Evolutionary conservation across 2,797 vertebrate species (phyloP).

Genomic region (Danio kyathit): DNA sequence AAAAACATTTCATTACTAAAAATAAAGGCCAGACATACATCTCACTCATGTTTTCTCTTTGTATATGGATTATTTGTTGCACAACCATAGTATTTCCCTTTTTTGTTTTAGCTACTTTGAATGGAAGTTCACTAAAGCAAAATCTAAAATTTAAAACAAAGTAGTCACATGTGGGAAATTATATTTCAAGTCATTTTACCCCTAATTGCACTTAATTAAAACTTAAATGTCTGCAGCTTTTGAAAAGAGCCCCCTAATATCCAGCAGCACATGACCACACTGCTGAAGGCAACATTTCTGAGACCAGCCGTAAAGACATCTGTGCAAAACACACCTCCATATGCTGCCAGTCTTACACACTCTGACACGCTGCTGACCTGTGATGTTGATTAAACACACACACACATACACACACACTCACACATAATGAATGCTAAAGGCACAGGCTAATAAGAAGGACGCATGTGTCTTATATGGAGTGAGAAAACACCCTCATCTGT

Average conservation of each 20-base stretch:
- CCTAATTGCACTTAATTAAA: not conserved
- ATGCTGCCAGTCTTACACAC: slow-evolving; percentile 41
- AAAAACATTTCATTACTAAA: too few species aligned
- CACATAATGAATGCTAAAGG: slow-evolving; percentile 12
- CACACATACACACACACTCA: slow-evolving; percentile 16
- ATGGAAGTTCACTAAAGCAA: too few species aligned
- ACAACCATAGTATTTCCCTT: too few species aligned
- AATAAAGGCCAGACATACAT: too few species aligned
- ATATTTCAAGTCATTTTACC: not conserved
- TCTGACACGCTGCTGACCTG: slow-evolving; percentile 48
- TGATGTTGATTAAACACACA: slow-evolving; percentile 47
- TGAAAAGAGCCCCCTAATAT: slow-evolving; percentile 16
- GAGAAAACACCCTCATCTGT: not conserved
- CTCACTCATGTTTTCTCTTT: too few species aligned
- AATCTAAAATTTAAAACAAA: too few species aligned
- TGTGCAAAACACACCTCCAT: slow-evolving; percentile 48
- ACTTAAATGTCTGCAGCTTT: not conserved
- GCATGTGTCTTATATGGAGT: not conserved
- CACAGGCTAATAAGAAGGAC: not conserved
- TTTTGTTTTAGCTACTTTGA: too few species aligned
- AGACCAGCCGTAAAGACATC: slow-evolving; percentile 45
- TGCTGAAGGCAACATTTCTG: slow-evolving; percentile 18
- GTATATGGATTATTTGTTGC: too few species aligned
- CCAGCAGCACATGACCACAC: slow-evolving; percentile 21
- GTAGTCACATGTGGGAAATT: too few species aligned